Evolutionary conservation across 2,888 invertebrate species (phyloP), one percentile per base, ranked within the genome.

Genomic region (Caenorhabditis sp.): DNA sequence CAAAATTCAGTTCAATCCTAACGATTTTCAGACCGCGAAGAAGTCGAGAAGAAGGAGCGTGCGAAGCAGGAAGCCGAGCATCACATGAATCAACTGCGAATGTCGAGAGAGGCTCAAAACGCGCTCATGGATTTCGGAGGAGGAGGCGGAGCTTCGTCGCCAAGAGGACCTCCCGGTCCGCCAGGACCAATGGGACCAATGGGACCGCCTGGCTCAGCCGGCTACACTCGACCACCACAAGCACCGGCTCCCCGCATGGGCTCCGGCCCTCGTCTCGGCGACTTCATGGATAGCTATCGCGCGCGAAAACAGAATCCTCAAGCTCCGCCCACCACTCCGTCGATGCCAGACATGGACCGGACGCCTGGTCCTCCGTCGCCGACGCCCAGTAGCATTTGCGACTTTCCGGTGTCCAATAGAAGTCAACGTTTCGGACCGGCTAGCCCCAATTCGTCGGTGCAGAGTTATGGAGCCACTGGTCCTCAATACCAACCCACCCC

Each of bases 221-320:
- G 12, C 24, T 6, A 6, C 19, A 8, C 7, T 54, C 2, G 14
- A 14, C 31, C 56, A 28, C 49, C 68, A 47, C 22, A 26, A 24
- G 5, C 56, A 35, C 16, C 66, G 8, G 64, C 51, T 54, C 44
- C 59, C 28, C 59, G 72, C 31, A 69, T 8, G 24, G 51, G 22
- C 14, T 24, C 54, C 5, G 54, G 83, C 19, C 84, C 85, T 7
- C 77, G 87, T 14, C 77, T 86, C 10, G 83, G 85, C 12, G 89
- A 90, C 68, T 88, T 82, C 68, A 83, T 88, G 84, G 82, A 84
- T 4, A 87, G 81, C 63, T 90, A 88, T 69, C 73, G 88, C 0
- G 84, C 82, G 35, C 82, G 89, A 54, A 87, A 83, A n/a, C 49
- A 38, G 22, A 49, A 28, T 10, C 51, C 59, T 7, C 58, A 63